Evolutionary conservation across 2,797 vertebrate species (phyloP).

Genomic region (Notolabrus celidotus): DNA sequence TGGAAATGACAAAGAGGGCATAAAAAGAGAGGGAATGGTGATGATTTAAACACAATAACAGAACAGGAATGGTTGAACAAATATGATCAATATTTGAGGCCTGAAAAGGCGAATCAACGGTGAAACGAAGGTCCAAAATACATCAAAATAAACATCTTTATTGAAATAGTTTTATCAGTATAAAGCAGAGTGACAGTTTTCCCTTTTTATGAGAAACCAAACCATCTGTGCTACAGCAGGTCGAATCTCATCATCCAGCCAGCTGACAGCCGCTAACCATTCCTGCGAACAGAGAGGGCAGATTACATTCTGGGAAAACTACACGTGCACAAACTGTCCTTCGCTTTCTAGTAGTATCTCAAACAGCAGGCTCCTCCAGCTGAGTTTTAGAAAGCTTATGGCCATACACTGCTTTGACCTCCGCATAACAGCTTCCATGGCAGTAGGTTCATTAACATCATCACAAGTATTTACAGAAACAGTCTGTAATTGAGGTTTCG

Average conservation of each 20-base stretch:
- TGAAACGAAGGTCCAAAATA: slow-evolving; percentile 9
- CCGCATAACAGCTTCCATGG: slow-evolving; percentile 25
- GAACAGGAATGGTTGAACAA: neutral
- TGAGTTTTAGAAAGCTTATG: slow-evolving; percentile 28
- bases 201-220: slow-evolving; percentile 33
- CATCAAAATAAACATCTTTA: slow-evolving; percentile 52
- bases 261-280: slow-evolving; percentile 57
- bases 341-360: slow-evolving; percentile 40
- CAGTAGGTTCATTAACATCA: slow-evolving; percentile 39
- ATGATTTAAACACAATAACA: slow-evolving; percentile 30
- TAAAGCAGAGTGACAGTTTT: slow-evolving; percentile 43
- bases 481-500: slow-evolving; percentile 6
- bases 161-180: slow-evolving; percentile 58
- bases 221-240: slow-evolving; percentile 63
- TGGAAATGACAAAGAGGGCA: slow-evolving; percentile 46
- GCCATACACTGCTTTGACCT: slow-evolving; percentile 38
- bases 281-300: slow-evolving; percentile 47
- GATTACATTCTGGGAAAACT: slow-evolving; percentile 61
- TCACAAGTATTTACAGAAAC: slow-evolving; percentile 26
- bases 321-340: slow-evolving; percentile 37
- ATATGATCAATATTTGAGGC: slow-evolving; percentile 11
- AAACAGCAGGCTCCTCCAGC: slow-evolving; percentile 36
- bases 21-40: slow-evolving; percentile 3
- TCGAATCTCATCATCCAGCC: slow-evolving; percentile 61
- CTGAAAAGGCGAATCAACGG: neutral